Conservation (phyloP, 2,797 vertebrate species). For the Arnoldichthys spilopterus region DNA sequence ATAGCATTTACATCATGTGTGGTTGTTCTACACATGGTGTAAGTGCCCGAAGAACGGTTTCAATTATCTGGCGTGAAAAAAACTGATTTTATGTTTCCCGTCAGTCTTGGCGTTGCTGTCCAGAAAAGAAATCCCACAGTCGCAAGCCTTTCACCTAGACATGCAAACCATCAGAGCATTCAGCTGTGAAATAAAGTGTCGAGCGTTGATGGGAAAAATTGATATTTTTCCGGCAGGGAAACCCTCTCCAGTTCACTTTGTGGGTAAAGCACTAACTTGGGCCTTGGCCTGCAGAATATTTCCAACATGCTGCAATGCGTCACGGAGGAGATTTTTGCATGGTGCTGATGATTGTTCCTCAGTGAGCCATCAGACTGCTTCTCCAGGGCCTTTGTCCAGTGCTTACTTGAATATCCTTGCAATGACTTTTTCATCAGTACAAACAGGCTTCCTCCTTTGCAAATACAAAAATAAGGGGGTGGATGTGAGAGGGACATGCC, state of each 20-base stretch:
- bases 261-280: slow-evolving; percentile 1
- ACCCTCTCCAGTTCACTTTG: slow-evolving; percentile 6
- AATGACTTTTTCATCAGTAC: not conserved
- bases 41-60: not conserved
- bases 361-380: slow-evolving; percentile 16
- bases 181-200: slow-evolving; percentile 11
- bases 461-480: too few species aligned
- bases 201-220: slow-evolving; percentile 23
- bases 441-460: not conserved
- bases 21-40: not conserved
- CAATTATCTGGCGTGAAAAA: slow-evolving; percentile 5
- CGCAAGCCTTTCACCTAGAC: not conserved
- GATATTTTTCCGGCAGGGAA: slow-evolving; percentile 4
- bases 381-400: not conserved
- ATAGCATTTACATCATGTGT: not conserved
- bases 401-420: not conserved
- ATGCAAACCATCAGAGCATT: not conserved
- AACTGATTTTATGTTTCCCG: slow-evolving; percentile 31
- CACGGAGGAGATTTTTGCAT: slow-evolving; percentile 27
- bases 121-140: slow-evolving; percentile 22
- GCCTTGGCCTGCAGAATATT: not conserved
- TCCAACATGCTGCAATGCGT: slow-evolving; percentile 16
- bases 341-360: slow-evolving; percentile 46
- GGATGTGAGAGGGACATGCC: too few species aligned
- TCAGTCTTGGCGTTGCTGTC: not conserved